Percentiles rank a stretch among this genome's conserved stretches.
phyloP scores from a whole-genome alignment of 1,140 invertebrate genomes.

The Heterodera schachtii region DNA sequence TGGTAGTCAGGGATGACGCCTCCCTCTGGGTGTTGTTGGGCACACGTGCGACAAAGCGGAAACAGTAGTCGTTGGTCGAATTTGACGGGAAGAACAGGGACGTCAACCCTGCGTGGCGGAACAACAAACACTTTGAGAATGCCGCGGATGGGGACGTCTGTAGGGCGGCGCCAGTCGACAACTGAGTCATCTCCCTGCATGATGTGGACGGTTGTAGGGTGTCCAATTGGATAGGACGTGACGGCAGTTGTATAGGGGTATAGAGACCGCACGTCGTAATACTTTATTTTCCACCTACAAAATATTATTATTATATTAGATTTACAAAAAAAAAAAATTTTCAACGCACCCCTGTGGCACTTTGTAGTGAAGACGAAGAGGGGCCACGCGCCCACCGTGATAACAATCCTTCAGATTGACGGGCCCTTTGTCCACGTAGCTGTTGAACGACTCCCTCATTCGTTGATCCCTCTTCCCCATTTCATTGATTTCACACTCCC shows the following conservation, averaged over 20 bases:
- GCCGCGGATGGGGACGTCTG: not conserved
- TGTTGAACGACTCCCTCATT: constrained; percentile 12
- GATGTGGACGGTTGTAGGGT: not conserved
- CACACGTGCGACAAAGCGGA: not conserved
- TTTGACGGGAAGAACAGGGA: constrained; percentile 2
- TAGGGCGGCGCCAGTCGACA: not conserved
- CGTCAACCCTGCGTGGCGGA: not conserved
- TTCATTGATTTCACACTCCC: constrained; percentile 21
- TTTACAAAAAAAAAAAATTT: too few relatives aligned
- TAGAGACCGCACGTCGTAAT: not conserved
- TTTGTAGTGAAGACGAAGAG: not conserved
- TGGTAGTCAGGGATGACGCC: not conserved
- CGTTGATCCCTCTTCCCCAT: not conserved
- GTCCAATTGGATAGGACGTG: not conserved
- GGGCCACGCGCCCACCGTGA: not conserved
- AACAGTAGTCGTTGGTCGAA: constrained; percentile 3
- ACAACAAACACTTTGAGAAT: constrained; percentile 10
- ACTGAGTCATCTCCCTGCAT: not conserved
- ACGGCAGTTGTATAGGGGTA: not conserved
- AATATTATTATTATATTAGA: too few relatives aligned
- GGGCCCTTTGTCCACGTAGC: not conserved
- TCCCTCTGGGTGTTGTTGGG: not conserved
- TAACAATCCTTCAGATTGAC: not conserved
- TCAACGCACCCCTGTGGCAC: not conserved
- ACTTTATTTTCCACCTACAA: not conserved